Conservation (phyloP, 30 jellyfish, hydroid and myxozoan genomes). For the Hydractinia symbiolongicarpus region DNA sequence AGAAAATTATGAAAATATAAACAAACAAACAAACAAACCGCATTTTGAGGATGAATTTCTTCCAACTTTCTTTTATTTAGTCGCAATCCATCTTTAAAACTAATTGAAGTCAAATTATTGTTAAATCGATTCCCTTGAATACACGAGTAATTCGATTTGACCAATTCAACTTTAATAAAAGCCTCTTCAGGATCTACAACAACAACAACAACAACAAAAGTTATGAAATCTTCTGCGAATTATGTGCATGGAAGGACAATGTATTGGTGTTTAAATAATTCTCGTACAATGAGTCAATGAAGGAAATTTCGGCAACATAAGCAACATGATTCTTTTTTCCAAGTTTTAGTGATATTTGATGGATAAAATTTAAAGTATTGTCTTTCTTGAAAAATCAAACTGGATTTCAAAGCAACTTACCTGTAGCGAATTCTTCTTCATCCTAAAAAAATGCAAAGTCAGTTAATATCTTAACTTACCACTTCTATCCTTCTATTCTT, state of each 20-base stretch:
- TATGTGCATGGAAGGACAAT: neutral
- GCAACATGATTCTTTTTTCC: too few species aligned
- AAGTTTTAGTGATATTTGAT: too few species aligned
- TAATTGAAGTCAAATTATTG: slow-evolving; percentile 15
- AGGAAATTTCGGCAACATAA: neutral
- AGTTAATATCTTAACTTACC: neutral
- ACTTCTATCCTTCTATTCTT: too few species aligned
- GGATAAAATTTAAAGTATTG: neutral
- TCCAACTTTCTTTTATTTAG: slow-evolving; percentile 17
- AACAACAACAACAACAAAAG: neutral
- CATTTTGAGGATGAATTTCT: slow-evolving; percentile 1
- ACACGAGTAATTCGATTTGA: slow-evolving; percentile 20
- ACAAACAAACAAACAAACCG: neutral
- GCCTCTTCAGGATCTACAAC: slow-evolving; percentile 29
- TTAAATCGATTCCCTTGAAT: slow-evolving; percentile 17
- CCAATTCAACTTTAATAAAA: neutral
- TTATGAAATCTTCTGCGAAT: neutral
- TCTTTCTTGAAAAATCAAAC: too few species aligned
- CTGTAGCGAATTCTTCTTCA: neutral
- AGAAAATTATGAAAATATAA: too few species aligned
- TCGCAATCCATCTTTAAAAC: slow-evolving; percentile 26
- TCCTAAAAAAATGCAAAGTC: neutral
- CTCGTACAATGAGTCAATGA: neutral
- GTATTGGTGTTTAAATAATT: neutral
- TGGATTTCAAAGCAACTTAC: neutral